phyloP scores from a whole-genome alignment of 2,113 vertebrate genomes.

The Theristicus caerulescens region DNA sequence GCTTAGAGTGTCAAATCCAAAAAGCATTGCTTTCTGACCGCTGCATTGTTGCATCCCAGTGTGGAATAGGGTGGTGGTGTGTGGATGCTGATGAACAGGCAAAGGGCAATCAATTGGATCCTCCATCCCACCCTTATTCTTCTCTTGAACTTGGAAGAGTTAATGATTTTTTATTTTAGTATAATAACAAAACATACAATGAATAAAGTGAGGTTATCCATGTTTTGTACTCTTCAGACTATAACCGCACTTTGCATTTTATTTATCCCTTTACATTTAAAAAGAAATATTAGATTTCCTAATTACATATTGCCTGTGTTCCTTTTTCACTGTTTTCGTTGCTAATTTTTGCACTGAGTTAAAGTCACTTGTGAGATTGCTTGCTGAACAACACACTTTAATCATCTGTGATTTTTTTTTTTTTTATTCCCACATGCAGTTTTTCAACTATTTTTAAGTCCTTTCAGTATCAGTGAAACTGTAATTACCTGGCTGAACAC shows the following conservation, averaged over 20 bases:
- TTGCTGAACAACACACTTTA: not conserved
- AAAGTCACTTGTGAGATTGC: not conserved
- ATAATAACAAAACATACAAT: not conserved
- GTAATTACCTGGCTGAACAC: not conserved
- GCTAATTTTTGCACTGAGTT: conserved; percentile 7
- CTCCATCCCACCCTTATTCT: not conserved
- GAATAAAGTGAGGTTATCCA: not conserved
- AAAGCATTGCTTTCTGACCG: not conserved
- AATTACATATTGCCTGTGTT: not conserved
- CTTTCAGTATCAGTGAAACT: not conserved
- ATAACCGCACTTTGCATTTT: conserved; percentile 42
- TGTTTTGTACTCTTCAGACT: conserved; percentile 28
- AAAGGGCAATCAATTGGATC: not conserved
- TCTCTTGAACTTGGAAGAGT: not conserved
- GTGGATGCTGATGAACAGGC: not conserved
- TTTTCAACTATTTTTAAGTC: not conserved
- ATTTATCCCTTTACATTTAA: not conserved
- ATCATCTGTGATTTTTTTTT: not conserved
- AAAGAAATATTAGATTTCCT: not conserved
- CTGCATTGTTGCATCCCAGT: not conserved
- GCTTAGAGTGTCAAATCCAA: not conserved
- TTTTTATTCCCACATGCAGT: not conserved
- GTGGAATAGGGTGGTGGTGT: not conserved
- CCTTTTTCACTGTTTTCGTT: not conserved
- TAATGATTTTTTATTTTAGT: not conserved